Evolutionary conservation across 2,888 invertebrate species (phyloP), one percentile per base, ranked within the genome.

Genomic region (Thereva unica): DNA sequence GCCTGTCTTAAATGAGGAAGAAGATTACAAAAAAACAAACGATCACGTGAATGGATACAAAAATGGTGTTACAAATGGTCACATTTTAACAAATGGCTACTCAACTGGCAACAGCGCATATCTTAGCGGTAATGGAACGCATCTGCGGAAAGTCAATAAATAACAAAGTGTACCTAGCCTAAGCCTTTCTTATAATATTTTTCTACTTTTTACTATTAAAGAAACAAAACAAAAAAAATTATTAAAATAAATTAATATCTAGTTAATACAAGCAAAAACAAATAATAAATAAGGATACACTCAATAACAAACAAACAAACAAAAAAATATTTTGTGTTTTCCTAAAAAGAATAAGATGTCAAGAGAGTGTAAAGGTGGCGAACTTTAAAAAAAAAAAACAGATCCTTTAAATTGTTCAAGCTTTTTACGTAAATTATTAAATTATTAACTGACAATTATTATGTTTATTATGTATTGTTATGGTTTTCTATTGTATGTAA

Each of bases 1-100:
- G 89, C 87, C 89, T 70, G 85, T 91, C n/a, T 77, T 89, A 77
- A 88, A 85, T 40, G 83, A 83, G 67, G 81, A 82, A 55, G 74
- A 74, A 68, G 75, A 76, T 49, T 77, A 76, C 23, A 77, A 72
- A 63, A 59, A 72, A 69, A 55, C 71, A 34, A 79, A 81, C 67
- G 76, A 76, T 12, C 76, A 75, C 66, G 73, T 75, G 64, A 76
- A 79, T 67, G 78, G 78, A 69, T 78, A 76, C 67, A 73, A 75
- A 69, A 80, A 80, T 72, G 73, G 74, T 44, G 68, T 71, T 59
- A 69, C 72, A 56, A 69, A 71, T 61, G 77, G 77, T 57, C 74
- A 77, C 65, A 71, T 78, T 59, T 77, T 78, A 40, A 75, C 72
- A 67, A 79, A 78, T 69, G 77, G 77, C 73, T 78, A 69, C 78